Base-by-base conservation (phyloP, 2,888 invertebrate species). In the Chorisops tibialis region DNA sequence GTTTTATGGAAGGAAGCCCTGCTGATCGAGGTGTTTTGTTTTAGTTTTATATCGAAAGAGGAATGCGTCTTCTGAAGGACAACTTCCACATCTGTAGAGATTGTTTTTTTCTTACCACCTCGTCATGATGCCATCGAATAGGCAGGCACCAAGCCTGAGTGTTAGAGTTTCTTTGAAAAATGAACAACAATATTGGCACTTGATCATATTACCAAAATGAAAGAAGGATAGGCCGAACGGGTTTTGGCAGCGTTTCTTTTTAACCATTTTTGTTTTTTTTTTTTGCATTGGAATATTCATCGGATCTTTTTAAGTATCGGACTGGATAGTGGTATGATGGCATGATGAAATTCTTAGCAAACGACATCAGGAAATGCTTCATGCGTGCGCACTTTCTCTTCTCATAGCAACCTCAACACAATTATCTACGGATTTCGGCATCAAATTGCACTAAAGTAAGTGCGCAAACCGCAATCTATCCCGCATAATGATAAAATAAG, bases 171-270 rank as follows among this genome's bases (percentile, higher is more conserved):
- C 43, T 58, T 30, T 58, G 51, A 16, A 18, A 37, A 24, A 43
- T 35, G 56, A 45, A 45, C 56, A 58, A 30, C 45, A n/a, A 41
- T 58, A 58, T 58, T 58, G 24, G 56, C 56, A 58, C 56, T 22
- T 58, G 56, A 58, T 58, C 56, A 30, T 58, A 45, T 58, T 58
- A 58, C 56, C 52, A 45, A 45, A 22, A 58, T 52, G 39, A 37
- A 18, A 12, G 22, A 48, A 43, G 16, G 14, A n/a, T 21, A 11
- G n/a, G 18, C 19, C 21, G 35, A 14, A 21, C 9, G n/a, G 50
- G 24, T 22, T 24, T 19, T 7, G 6, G 50, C 6, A 5, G 24
- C n/a, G n/a, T n/a, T n/a, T n/a, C n/a, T n/a, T n/a, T n/a, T n/a
- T n/a, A n/a, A n/a, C 14, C 16, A 48, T 19, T 11, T 6, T 50